Evolutionary conservation across 2,888 invertebrate species (phyloP).

Genomic region (Drosophila robusta): DNA sequence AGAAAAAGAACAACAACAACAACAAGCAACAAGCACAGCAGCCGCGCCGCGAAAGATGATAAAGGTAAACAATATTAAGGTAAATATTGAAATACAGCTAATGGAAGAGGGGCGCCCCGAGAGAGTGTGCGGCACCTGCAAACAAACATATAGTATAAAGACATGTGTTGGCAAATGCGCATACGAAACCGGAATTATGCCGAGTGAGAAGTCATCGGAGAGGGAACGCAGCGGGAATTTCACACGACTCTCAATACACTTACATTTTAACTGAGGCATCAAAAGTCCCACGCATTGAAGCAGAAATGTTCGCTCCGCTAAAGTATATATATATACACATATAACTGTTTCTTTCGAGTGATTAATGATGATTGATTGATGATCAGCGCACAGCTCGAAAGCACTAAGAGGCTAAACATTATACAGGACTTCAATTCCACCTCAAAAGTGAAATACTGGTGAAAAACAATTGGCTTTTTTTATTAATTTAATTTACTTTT

Average conservation of each 20-base stretch:
- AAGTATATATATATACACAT: too few relatives aligned
- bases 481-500: too few relatives aligned
- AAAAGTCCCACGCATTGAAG: too few relatives aligned
- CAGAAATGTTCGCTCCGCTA: too few relatives aligned
- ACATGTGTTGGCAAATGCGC: conserved; percentile 25
- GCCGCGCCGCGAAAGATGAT: conserved; percentile 31
- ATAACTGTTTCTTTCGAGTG: too few relatives aligned
- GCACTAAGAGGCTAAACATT: too few relatives aligned
- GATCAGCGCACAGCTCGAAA: too few relatives aligned
- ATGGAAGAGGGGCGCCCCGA: background rate
- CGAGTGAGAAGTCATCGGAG: conserved; percentile 26
- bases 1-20: background rate
- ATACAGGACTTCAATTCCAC: too few relatives aligned
- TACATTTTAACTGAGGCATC: too few relatives aligned
- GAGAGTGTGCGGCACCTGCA: background rate
- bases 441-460: too few relatives aligned
- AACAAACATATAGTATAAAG: background rate
- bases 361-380: too few relatives aligned
- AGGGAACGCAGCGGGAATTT: conserved; percentile 16
- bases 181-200: conserved; percentile 15
- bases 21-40: conserved; percentile 1
- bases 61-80: conserved; percentile 69
- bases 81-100: conserved; percentile 62
- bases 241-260: conserved; percentile 7
- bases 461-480: too few relatives aligned